Evolutionary conservation across 2,797 vertebrate genomes (phyloP).

Genomic region (Sciurus vulgaris): DNA sequence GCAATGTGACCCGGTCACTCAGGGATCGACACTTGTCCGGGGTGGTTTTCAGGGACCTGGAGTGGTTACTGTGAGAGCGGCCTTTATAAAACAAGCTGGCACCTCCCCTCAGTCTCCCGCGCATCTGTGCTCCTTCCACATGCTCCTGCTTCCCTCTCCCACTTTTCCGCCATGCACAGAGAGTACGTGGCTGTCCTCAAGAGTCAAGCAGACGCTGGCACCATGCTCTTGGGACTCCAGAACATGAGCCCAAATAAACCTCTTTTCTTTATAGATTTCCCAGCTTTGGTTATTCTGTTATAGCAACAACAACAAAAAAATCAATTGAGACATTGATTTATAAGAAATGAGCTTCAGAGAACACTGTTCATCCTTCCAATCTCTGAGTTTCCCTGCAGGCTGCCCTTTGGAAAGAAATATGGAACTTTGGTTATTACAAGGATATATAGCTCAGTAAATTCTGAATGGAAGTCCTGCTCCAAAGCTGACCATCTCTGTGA

Average conservation of each 20-base stretch:
- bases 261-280: background rate
- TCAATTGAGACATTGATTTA: background rate
- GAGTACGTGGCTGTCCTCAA: background rate
- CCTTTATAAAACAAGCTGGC: background rate
- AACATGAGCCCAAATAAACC: background rate
- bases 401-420: rapidly evolving
- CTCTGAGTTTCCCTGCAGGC: background rate
- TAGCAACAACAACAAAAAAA: background rate
- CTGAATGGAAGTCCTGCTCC: background rate
- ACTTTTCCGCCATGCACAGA: background rate
- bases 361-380: rapidly evolving
- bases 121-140: background rate
- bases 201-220: background rate
- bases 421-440: rapidly evolving
- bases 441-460: rapidly evolving
- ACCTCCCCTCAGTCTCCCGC: no score
- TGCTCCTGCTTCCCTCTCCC: background rate
- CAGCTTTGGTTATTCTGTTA: no score
- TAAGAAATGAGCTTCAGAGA: background rate
- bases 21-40: background rate
- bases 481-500: no score
- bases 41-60: no score
- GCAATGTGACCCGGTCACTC: no score
- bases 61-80: background rate
- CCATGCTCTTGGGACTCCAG: background rate